phyloP scores from a whole-genome alignment of 2,888 invertebrate genomes.

The Philonicus albiceps region DNA sequence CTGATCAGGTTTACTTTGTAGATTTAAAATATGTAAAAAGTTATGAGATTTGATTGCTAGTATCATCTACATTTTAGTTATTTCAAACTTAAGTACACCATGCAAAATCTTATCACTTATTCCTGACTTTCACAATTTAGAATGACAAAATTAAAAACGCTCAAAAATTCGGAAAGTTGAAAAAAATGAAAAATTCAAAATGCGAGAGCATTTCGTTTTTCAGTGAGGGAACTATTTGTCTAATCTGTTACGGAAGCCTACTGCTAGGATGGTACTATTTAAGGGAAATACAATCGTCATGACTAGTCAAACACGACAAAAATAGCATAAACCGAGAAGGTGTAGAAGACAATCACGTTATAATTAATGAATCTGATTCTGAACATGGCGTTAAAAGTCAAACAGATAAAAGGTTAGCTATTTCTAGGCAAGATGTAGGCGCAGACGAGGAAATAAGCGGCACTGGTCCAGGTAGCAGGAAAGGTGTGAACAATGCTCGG shows the following conservation, averaged over 20 bases:
- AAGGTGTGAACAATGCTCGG: too few species aligned
- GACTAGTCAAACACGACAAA: neutral
- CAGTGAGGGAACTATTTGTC: neutral
- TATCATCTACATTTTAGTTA: too few species aligned
- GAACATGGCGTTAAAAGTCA: neutral
- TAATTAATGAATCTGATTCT: neutral
- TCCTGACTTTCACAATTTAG: neutral
- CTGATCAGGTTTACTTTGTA: too few species aligned
- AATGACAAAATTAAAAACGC: too few species aligned
- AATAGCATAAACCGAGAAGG: neutral
- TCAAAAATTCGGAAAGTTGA: neutral
- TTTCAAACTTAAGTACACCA: neutral
- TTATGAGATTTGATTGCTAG: too few species aligned
- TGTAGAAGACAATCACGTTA: neutral
- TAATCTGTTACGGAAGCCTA: neutral
- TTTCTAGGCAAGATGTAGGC: neutral
- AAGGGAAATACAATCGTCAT: neutral
- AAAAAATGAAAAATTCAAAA: neutral
- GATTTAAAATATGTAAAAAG: too few species aligned
- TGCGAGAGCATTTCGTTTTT: neutral
- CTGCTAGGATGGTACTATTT: neutral
- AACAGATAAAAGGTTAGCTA: neutral
- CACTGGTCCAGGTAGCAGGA: too few species aligned
- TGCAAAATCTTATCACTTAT: neutral
- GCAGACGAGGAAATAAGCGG: neutral